A percentile compares a stretch with the other conserved stretches of the same genome.
phyloP scores from a whole-genome alignment of 53 echinoderm and acorn worm genomes.

The Crossaster papposus region DNA sequence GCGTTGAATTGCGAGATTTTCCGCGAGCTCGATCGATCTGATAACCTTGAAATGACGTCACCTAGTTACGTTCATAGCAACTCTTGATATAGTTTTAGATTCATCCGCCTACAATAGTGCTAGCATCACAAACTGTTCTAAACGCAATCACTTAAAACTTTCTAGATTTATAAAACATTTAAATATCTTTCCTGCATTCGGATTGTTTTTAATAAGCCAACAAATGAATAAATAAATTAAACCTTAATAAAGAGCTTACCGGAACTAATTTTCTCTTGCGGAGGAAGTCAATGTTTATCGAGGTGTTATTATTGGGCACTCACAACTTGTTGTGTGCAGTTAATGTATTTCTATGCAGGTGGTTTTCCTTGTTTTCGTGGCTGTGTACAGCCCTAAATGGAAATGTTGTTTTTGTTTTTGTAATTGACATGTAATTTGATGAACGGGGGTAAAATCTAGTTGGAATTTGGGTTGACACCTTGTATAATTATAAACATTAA shows the following conservation, averaged over 20 bases:
- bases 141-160: not conserved
- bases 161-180: no score
- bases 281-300: conserved; percentile 8
- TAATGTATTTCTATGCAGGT: no score
- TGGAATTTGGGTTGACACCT: no score
- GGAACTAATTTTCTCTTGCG: conserved; percentile 25
- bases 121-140: not conserved
- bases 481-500: no score
- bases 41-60: conserved; percentile 29
- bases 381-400: no score
- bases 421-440: no score
- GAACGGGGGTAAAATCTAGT: no score
- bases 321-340: no score
- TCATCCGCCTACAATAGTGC: conserved; percentile 32
- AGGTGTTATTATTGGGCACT: conserved; percentile 51
- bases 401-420: no score
- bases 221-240: not conserved
- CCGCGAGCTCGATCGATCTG: not conserved
- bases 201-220: not conserved
- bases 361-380: no score
- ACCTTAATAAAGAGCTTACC: not conserved
- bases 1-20: conserved; percentile 24
- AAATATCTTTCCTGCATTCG: not conserved
- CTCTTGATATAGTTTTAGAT: conserved; percentile 28
- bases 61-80: conserved; percentile 57